Conservation (phyloP, 2,113 vertebrate genomes). For the Thryonomys swinderianus region DNA sequence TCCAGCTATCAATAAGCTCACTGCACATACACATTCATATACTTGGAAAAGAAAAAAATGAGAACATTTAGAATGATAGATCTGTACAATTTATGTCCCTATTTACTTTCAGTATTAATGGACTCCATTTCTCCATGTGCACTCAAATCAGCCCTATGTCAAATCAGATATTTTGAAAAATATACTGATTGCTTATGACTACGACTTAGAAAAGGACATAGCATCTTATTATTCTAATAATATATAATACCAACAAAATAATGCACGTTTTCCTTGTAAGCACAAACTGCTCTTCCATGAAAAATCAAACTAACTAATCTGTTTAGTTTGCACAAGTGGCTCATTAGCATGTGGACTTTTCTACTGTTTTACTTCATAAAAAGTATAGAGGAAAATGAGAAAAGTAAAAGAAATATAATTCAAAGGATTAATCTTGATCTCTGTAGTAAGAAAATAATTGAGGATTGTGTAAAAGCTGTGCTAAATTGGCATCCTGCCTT, state of each 20-base stretch:
- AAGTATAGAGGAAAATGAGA: not conserved
- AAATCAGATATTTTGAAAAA: slow-evolving; percentile 1
- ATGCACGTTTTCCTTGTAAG: not conserved
- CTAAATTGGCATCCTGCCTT: too few relatives aligned
- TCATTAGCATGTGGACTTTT: not conserved
- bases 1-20: not conserved
- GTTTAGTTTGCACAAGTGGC: not conserved
- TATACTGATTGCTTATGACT: not conserved
- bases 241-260: not conserved
- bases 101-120: slow-evolving; percentile 6
- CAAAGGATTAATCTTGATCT: slow-evolving; percentile 48
- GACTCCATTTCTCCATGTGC: not conserved
- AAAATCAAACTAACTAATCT: slow-evolving; percentile 10
- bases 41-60: not conserved
- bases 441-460: slow-evolving; percentile 64
- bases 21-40: not conserved
- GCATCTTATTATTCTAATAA: not conserved
- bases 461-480: slow-evolving; percentile 48
- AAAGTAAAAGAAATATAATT: not conserved
- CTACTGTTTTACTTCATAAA: not conserved
- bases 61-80: not conserved
- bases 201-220: slow-evolving; percentile 17
- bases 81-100: not conserved
- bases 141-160: not conserved
- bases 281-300: not conserved